Evolutionary conservation across 2,113 vertebrate species (phyloP).

Genomic region (Notiomystis cincta): DNA sequence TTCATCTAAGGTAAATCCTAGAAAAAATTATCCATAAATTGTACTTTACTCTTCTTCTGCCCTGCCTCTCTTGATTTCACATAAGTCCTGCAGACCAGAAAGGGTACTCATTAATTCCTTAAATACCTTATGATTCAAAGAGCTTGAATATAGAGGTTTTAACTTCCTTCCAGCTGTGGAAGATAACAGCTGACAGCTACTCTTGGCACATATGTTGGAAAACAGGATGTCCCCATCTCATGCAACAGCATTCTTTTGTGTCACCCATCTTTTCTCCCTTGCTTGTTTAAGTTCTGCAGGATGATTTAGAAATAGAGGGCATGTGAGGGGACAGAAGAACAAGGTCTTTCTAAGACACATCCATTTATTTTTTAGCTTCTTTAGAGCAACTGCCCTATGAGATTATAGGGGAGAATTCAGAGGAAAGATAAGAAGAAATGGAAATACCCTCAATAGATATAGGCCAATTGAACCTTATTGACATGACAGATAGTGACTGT

Average conservation of each 20-base stretch:
- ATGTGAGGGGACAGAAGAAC: not conserved
- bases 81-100: not conserved
- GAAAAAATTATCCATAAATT: not conserved
- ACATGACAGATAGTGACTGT: not conserved
- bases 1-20: not conserved
- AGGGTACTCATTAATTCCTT: not conserved
- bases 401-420: not conserved
- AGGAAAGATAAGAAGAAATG: not conserved
- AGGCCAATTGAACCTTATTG: not conserved
- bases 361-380: not conserved
- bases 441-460: not conserved
- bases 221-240: not conserved
- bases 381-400: not conserved
- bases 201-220: not conserved
- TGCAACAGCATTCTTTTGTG: not conserved
- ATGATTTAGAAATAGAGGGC: not conserved
- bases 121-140: not conserved
- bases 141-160: constrained; percentile 1
- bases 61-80: not conserved
- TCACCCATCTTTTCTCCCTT: not conserved
- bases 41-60: not conserved
- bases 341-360: not conserved
- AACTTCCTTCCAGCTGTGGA: constrained; percentile 36
- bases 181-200: constrained; percentile 9
- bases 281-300: not conserved